These are phyloP conservation scores for Hemibagrus guttatus DNA, from an alignment of 2,797 vertebrate genomes.

Conservation along the genomic window DNA sequence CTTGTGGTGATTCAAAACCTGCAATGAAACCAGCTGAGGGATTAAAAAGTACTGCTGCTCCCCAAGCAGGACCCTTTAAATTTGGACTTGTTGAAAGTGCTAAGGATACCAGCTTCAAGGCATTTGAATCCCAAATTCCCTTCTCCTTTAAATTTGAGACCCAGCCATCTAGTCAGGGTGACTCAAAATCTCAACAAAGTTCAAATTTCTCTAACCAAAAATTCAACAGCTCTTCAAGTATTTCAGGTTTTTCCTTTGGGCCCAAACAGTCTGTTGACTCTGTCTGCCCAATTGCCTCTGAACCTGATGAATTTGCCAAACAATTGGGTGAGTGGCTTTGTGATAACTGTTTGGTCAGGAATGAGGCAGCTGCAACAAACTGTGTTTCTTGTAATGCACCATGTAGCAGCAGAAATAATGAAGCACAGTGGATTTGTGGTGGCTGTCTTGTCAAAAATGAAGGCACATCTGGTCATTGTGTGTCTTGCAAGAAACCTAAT, in stretches of 20 bases:
- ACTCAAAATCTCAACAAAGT: slow-evolving; percentile 54
- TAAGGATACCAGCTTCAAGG: slow-evolving; percentile 62
- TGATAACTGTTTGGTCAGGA: slow-evolving; percentile 78
- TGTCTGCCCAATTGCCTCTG: slow-evolving; percentile 37
- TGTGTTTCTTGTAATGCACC: slow-evolving; percentile 70
- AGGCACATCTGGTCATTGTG: slow-evolving; percentile 72
- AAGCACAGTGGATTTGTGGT: slow-evolving; percentile 76
- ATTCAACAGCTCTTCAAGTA: slow-evolving; percentile 33
- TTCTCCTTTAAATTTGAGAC: slow-evolving; percentile 76
- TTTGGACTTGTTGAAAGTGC: slow-evolving; percentile 64
- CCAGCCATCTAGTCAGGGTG: slow-evolving; percentile 61
- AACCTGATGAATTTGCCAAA: slow-evolving; percentile 63
- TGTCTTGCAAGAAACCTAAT: slow-evolving; percentile 79
- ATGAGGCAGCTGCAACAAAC: slow-evolving; percentile 66
- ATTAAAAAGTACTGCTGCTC: slow-evolving; percentile 59
- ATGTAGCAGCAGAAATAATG: slow-evolving; percentile 52
- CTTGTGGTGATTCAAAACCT: slow-evolving; percentile 65
- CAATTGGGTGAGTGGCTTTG: slow-evolving; percentile 87
- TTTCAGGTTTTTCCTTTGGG: slow-evolving; percentile 60
- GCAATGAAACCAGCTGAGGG: slow-evolving; percentile 62
- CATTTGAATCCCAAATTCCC: slow-evolving; percentile 68
- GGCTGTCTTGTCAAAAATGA: slow-evolving; percentile 77
- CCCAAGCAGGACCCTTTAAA: slow-evolving; percentile 57
- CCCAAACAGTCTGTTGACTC: slow-evolving; percentile 53
- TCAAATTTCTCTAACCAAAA: background rate